Evolutionary conservation across 2,797 vertebrate species (phyloP).

Genomic region (Erethizon dorsatum): DNA sequence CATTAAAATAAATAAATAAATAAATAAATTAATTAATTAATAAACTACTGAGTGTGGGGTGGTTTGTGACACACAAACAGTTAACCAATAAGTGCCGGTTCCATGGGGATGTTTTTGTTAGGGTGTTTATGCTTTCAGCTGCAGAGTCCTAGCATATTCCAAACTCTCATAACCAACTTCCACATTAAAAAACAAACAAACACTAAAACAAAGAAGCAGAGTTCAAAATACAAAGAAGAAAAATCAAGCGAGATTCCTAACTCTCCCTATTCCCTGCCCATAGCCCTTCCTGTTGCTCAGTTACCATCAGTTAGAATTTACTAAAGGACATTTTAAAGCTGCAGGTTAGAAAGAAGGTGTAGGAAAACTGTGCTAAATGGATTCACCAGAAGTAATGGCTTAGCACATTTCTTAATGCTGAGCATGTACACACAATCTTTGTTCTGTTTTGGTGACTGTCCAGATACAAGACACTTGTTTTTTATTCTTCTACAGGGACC

Average conservation of each 20-base stretch:
- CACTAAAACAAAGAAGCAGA: background rate
- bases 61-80: background rate
- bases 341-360: background rate
- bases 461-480: conserved; percentile 71
- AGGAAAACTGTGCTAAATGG: background rate
- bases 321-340: background rate
- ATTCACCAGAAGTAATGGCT: conserved; percentile 67
- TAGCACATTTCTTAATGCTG: conserved; percentile 68
- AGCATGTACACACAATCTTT: conserved; percentile 41
- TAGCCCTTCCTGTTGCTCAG: background rate
- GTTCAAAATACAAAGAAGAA: background rate
- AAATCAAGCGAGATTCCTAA: background rate
- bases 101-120: background rate
- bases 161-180: conserved; percentile 12
- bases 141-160: background rate
- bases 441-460: conserved; percentile 64
- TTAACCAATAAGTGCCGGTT: background rate
- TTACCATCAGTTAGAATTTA: conserved; percentile 46
- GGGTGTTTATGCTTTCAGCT: background rate
- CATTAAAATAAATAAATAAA: no score
- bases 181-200: background rate
- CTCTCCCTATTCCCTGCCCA: background rate
- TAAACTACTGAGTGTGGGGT: background rate
- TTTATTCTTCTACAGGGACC: conserved; percentile 75
- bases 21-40: no score